phyloP scores from a whole-genome alignment of 2,888 invertebrate genomes.

The Apamea epomidion region DNA sequence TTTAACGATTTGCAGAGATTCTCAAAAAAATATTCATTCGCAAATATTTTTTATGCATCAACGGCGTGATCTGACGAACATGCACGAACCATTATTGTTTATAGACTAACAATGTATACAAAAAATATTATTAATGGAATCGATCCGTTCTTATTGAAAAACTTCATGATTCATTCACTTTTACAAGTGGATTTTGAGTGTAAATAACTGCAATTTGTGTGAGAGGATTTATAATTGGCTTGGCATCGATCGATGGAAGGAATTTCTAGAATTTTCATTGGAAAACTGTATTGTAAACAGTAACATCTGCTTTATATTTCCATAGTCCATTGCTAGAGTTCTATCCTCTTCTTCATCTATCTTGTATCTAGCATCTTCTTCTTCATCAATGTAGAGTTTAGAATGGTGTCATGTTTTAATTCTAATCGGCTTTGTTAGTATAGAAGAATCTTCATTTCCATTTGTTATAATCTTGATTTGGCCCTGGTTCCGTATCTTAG shows the following conservation, averaged over 20 bases:
- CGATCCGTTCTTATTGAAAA: constrained; percentile 18
- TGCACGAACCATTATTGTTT: constrained; percentile 41
- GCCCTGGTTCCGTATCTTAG: background rate
- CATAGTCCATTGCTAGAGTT: too few species aligned
- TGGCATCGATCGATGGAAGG: constrained; percentile 24
- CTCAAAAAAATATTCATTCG: constrained; percentile 7
- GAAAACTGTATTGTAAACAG: background rate
- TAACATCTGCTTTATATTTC: background rate
- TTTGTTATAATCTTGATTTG: background rate
- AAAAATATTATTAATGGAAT: constrained; percentile 44
- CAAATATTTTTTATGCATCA: constrained; percentile 34
- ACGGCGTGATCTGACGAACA: constrained; percentile 28
- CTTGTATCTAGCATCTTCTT: background rate
- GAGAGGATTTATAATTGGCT: constrained; percentile 45
- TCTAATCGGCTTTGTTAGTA: background rate
- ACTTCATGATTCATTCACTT: constrained; percentile 52
- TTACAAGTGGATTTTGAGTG: constrained; percentile 40
- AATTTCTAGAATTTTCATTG: constrained; percentile 25
- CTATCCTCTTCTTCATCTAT: background rate
- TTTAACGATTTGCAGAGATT: constrained; percentile 19
- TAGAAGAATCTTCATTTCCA: background rate
- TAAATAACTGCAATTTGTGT: constrained; percentile 44
- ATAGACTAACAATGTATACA: constrained; percentile 25
- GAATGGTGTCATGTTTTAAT: background rate
- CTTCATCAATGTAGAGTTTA: background rate